phyloP scores from a whole-genome alignment of 2,888 invertebrate species.

The Tolmerus cingulatus region DNA sequence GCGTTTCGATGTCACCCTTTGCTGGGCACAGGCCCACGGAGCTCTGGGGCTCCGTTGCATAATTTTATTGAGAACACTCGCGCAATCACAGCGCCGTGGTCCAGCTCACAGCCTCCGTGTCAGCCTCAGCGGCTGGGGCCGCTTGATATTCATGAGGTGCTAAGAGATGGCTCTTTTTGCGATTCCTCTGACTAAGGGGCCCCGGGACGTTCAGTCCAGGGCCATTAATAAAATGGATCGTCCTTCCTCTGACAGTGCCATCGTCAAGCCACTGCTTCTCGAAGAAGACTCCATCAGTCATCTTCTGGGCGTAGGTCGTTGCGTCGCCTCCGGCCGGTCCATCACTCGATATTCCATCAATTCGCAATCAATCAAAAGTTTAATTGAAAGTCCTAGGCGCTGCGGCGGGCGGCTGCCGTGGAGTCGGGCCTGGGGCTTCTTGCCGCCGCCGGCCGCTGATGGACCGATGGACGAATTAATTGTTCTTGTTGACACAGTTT shows the following conservation, averaged over 20 bases:
- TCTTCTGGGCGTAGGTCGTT: not conserved
- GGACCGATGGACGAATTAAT: not conserved
- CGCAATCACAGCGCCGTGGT: not conserved
- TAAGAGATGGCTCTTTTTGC: not conserved
- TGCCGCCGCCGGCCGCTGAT: not conserved
- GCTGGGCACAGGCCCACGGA: not conserved
- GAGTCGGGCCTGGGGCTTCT: not conserved
- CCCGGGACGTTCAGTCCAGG: not conserved
- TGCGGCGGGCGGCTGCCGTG: not conserved
- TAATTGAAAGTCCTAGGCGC: constrained; percentile 26
- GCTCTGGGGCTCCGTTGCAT: not conserved
- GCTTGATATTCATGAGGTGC: not conserved
- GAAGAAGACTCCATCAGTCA: not conserved
- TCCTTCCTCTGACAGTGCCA: not conserved
- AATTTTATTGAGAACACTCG: not conserved
- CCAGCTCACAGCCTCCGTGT: not conserved
- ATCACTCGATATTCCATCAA: constrained; percentile 10
- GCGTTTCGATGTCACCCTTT: constrained; percentile 29
- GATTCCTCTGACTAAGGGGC: not conserved
- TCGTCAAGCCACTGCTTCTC: not conserved
- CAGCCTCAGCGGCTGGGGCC: not conserved
- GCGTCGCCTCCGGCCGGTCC: not conserved
- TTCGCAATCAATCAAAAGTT: constrained; percentile 41
- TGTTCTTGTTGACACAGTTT: constrained; percentile 43
- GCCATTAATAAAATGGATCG: not conserved